phyloP scores from a whole-genome alignment of 2,797 vertebrate species.

The Urophycis tenuis region DNA sequence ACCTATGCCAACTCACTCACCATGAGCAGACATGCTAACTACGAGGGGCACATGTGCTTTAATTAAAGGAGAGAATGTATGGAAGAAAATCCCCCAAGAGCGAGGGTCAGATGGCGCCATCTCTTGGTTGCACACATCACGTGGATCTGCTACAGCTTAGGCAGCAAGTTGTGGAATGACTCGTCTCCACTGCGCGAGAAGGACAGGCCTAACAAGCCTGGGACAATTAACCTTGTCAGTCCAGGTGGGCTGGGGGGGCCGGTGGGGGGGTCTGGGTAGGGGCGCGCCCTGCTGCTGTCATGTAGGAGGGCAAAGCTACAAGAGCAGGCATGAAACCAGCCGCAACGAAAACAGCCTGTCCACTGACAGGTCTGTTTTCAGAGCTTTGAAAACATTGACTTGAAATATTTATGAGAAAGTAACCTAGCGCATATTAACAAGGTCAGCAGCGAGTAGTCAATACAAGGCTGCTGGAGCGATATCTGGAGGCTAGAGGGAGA shows the following conservation, averaged over 20 bases:
- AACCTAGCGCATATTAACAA: conserved; percentile 69
- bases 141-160: conserved; percentile 24
- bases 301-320: conserved; percentile 63
- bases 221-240: conserved; percentile 68
- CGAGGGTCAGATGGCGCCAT: conserved; percentile 17
- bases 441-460: conserved; percentile 56
- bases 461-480: conserved; percentile 53
- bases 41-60: neutral
- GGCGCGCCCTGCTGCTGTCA: conserved; percentile 51
- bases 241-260: conserved; percentile 1
- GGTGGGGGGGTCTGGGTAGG: conserved; percentile 47
- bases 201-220: conserved; percentile 52
- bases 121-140: conserved; percentile 14
- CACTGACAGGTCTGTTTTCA: conserved; percentile 70
- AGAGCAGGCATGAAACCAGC: conserved; percentile 43
- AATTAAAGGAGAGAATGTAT: neutral
- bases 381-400: conserved; percentile 62
- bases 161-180: conserved; percentile 42
- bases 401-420: conserved; percentile 74
- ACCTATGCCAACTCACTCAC: neutral
- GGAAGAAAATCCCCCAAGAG: neutral
- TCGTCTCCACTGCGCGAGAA: conserved; percentile 44
- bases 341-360: conserved; percentile 51
- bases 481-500: conserved; percentile 28
- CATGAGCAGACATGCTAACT: neutral